Base-by-base conservation (phyloP, 2,888 invertebrate genomes). In the Volucella zonaria region DNA sequence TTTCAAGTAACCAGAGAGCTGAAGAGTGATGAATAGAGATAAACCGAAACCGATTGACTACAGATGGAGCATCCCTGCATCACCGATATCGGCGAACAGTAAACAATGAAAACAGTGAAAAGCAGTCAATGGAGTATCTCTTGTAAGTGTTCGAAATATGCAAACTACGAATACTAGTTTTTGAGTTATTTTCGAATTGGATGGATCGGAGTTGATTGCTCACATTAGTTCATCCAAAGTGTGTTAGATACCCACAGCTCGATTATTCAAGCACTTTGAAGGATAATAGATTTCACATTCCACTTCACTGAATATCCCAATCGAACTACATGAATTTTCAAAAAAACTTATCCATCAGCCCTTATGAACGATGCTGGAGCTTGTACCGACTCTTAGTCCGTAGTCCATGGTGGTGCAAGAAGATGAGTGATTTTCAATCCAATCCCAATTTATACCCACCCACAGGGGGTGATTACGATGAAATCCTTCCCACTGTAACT, bases 1-100 rank as follows among this genome's bases (percentile, higher is more conserved):
- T 78, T 78, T 68, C 23, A 68, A 62, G 62, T 82, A 67, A 74
- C 78, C 78, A 78, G 78, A 73, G 31, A 56, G 73, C 67, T 78
- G 62, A 82, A 74, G 78, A 73, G 31, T 62, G 78, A 73, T 12
- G n/a, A 47, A 51, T 10, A 15, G 52, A 68, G 56, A 56, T 56
- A 70, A 70, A 12, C 56, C 31, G 40, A 54, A 38, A 15, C 8
- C 67, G 51, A 43, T 61, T 15, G 8, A 49, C 59, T 40, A 40
- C 47, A 59, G 12, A 31, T 58, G 56, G 3, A 38, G 47, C 12
- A 0, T 14, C 56, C 59, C 56, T 40, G 49, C 31, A 68, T 43
- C 62, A 15, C 40, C 15, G 47, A n/a, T n/a, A 18, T 49, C 47
- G 8, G 9, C 38, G 31, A 3, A 31, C 6, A 31, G 31, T 6